These are phyloP conservation scores for Panurus biarmicus DNA, from an alignment of 2,113 vertebrate genomes.

Conservation along the genomic window DNA sequence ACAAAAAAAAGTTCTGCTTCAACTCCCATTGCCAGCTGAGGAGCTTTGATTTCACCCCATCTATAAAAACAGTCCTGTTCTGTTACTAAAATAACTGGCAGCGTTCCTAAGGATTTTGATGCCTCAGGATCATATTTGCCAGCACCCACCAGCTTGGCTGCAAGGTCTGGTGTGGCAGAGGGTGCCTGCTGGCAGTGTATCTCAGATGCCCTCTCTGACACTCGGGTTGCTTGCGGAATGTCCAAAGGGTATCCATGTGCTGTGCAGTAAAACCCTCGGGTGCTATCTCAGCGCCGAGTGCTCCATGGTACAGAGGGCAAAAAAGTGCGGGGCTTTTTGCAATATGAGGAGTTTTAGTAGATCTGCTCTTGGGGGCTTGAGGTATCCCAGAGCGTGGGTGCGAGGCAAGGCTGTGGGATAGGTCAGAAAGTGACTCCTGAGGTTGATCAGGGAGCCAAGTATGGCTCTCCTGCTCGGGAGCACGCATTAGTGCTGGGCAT, in stretches of 20 bases:
- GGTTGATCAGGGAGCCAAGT: rapidly evolving
- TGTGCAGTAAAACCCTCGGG: rapidly evolving
- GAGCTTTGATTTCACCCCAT: background rate
- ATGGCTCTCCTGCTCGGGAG: rapidly evolving
- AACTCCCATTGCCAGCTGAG: background rate
- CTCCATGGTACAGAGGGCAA: rapidly evolving
- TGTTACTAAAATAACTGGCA: background rate
- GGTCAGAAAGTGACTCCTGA: background rate
- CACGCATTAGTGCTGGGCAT: background rate
- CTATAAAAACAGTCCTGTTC: background rate
- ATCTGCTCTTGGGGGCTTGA: background rate
- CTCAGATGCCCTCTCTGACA: background rate
- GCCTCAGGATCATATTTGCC: background rate
- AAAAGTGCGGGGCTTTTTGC: rapidly evolving
- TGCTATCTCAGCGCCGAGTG: rapidly evolving
- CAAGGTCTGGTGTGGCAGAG: background rate
- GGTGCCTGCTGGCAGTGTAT: rapidly evolving
- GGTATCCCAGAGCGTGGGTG: rapidly evolving
- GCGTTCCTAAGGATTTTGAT: background rate
- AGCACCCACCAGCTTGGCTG: background rate
- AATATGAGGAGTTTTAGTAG: background rate
- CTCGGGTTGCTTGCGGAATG: rapidly evolving
- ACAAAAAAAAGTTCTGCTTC: background rate
- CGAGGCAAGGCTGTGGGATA: background rate
- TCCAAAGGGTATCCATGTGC: rapidly evolving